These are phyloP conservation scores for Liodrosophila aerea DNA, from an alignment of 2,888 invertebrate genomes.

Conservation along the genomic window DNA sequence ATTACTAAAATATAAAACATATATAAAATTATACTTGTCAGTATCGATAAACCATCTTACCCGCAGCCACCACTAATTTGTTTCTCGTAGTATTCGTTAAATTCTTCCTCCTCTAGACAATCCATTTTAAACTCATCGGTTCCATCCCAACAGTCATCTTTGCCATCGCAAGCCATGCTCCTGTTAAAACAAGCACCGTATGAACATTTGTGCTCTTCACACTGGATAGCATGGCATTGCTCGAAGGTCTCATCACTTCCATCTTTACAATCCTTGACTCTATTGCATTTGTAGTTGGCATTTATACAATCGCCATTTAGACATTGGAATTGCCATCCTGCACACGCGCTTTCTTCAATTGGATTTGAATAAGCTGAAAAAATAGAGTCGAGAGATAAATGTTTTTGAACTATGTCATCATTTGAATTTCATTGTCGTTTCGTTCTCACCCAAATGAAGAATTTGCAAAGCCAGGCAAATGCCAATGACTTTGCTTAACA, in stretches of 20 bases:
- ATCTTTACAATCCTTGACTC: slow-evolving; percentile 20
- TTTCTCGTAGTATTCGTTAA: background rate
- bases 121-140: slow-evolving; percentile 25
- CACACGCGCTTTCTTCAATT: background rate
- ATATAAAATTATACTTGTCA: too few relatives aligned
- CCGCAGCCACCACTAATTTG: background rate
- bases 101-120: background rate
- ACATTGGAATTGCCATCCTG: slow-evolving; percentile 19
- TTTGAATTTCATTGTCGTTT: background rate
- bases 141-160: slow-evolving; percentile 29
- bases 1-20: too few relatives aligned
- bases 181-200: slow-evolving; percentile 27
- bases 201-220: slow-evolving; percentile 4
- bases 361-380: slow-evolving; percentile 1
- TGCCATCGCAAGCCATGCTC: slow-evolving; percentile 10
- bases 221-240: slow-evolving; percentile 12
- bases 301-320: slow-evolving; percentile 14
- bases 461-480: slow-evolving; percentile 5
- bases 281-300: slow-evolving; percentile 13
- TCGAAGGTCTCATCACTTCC: slow-evolving; percentile 37
- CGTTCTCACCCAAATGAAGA: slow-evolving; percentile 13
- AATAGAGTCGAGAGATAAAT: too few relatives aligned
- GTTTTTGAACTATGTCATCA: too few relatives aligned
- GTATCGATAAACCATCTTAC: background rate
- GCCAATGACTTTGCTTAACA: background rate